Base-by-base conservation (phyloP, 2,888 invertebrate genomes). In the Drosophila buzzatii region DNA sequence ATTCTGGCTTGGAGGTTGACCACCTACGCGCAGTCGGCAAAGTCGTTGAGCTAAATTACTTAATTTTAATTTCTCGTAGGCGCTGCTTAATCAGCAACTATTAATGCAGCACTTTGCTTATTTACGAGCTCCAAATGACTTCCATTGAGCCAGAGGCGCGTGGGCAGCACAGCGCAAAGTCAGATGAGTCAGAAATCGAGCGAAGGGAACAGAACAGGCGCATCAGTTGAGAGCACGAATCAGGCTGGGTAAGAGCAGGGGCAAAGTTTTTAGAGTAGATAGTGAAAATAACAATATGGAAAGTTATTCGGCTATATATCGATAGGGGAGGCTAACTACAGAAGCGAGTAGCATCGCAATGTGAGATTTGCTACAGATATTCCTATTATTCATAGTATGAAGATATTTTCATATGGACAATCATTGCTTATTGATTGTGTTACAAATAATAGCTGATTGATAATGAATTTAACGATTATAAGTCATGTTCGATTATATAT, bases 51-150 rank as follows among this genome's bases (percentile, higher is more conserved):
- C 60, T 74, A 85, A 85, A 88, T 88, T 88, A 85, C 85, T 85
- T 88, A 88, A 85, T 85, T 88, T 85, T 67, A 77, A 84, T 82
- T 81, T 88, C 61, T 60, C 80, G 84, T 86, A 82, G 84, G 87
- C 78, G 85, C 85, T 91, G 92, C 92, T 92, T 92, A 92, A 92
- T 92, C 92, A 92, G 91, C 91, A 91, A 85, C 92, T 92, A 92
- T 92, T 92, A 92, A 91, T 83, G 89, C 87, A 84, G 89, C 92
- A 91, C 89, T 91, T 81, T 86, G 87, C 81, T 92, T 91, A 92
- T 92, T 91, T 91, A 91, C 91, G 90, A 91, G 75, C 85, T 85
- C 85, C 90, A 91, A 92, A 91, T 91, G 91, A 91, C 79, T 82
- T 69, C 85, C 76, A 87, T 82, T 84, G 84, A 84, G 82, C 33